Evolutionary conservation across 2,797 vertebrate species (phyloP).

Genomic region (Cynopterus sphinx): DNA sequence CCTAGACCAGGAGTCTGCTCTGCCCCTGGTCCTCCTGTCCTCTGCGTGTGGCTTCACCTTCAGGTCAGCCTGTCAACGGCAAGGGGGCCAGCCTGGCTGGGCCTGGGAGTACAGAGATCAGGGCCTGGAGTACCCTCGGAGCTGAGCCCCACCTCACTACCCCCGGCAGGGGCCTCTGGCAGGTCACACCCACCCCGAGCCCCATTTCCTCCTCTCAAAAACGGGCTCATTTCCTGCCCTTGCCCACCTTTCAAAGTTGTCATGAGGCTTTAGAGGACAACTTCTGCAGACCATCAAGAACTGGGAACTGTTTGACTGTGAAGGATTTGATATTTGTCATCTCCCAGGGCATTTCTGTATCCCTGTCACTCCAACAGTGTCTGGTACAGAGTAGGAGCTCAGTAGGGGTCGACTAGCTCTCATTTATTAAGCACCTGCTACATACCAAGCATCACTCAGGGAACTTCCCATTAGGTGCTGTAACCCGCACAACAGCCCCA

Average conservation of each 20-base stretch:
- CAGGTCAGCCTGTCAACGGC: not conserved
- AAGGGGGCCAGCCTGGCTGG: not conserved
- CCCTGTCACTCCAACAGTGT: not conserved
- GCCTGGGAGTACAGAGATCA: not conserved
- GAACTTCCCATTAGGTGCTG: not conserved
- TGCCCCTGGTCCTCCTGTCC: not conserved
- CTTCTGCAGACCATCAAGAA: not conserved
- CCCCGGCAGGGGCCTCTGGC: not conserved
- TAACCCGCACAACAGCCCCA: not conserved
- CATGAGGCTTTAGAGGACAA: not conserved
- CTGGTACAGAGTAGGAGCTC: not conserved
- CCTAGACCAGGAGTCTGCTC: not conserved
- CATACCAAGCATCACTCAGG: not conserved
- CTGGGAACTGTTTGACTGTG: not conserved
- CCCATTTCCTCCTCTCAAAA: not conserved
- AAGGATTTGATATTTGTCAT: not conserved
- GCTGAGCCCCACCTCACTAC: not conserved
- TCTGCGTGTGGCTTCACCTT: not conserved
- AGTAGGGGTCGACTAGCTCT: not conserved
- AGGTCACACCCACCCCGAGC: not conserved
- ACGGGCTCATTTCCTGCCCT: not conserved
- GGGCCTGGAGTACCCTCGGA: not conserved
- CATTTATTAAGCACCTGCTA: not conserved
- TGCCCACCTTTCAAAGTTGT: not conserved
- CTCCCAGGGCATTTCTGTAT: not conserved